Evolutionary conservation across 2,888 invertebrate genomes (phyloP).

Genomic region (Luperina nickerlii): DNA sequence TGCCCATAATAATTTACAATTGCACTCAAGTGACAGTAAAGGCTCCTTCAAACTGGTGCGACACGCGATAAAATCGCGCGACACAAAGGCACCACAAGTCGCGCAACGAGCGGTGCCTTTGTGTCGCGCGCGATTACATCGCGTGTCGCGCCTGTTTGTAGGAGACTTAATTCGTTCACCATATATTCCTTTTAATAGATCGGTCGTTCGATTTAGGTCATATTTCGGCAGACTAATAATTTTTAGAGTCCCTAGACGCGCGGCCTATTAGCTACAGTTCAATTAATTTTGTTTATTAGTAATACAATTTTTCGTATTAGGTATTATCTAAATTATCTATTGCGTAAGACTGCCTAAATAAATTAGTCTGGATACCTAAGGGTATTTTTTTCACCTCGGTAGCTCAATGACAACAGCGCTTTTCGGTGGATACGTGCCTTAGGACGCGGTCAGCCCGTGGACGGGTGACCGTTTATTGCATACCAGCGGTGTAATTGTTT

Average conservation of each 20-base stretch:
- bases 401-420: neutral
- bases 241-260: slow-evolving; percentile 20
- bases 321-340: slow-evolving; percentile 30
- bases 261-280: slow-evolving; percentile 27
- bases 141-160: too few species aligned
- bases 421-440: neutral
- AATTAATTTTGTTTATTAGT: slow-evolving; percentile 32
- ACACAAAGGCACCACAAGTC: too few species aligned
- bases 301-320: slow-evolving; percentile 32
- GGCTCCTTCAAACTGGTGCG: too few species aligned
- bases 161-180: slow-evolving; percentile 7
- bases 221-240: slow-evolving; percentile 11
- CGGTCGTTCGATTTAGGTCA: neutral
- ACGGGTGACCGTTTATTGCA: neutral
- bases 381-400: slow-evolving; percentile 18
- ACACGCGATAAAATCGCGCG: too few species aligned
- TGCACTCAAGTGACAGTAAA: neutral
- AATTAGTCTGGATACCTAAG: slow-evolving; percentile 18
- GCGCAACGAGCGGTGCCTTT: too few species aligned
- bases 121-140: too few species aligned
- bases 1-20: neutral
- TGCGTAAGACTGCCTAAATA: slow-evolving; percentile 17
- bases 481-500: neutral
- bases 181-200: neutral
- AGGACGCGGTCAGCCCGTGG: neutral